These are phyloP conservation scores for Holacanthus passer DNA, from an alignment of 2,113 vertebrate species.

Conservation along the genomic window DNA sequence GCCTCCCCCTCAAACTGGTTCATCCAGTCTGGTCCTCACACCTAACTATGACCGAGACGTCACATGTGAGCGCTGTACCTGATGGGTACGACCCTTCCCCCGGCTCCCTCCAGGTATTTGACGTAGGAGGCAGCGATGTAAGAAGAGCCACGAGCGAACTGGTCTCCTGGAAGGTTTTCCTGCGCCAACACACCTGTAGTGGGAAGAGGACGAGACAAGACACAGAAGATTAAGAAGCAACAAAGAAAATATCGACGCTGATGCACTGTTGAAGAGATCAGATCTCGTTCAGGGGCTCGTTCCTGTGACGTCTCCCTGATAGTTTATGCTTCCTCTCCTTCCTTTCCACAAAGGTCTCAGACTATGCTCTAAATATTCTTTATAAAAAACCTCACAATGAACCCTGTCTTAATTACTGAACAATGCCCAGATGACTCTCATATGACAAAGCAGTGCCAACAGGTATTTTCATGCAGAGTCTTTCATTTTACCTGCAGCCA, in stretches of 20 bases:
- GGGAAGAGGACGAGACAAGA: not conserved
- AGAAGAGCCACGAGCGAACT: slow-evolving; percentile 77
- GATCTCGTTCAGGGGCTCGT: not conserved
- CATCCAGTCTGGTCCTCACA: not conserved
- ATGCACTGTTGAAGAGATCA: no score
- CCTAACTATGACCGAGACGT: no score
- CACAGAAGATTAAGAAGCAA: not conserved
- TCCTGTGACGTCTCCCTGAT: not conserved
- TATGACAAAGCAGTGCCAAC: not conserved
- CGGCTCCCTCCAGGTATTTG: slow-evolving; percentile 85
- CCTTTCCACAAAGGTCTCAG: not conserved
- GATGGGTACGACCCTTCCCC: slow-evolving; percentile 85
- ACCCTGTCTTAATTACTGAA: not conserved
- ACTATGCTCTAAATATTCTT: no score
- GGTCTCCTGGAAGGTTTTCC: slow-evolving; percentile 76
- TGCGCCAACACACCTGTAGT: slow-evolving; percentile 84
- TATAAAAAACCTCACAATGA: not conserved
- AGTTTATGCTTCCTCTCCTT: no score
- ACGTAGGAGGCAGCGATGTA: slow-evolving; percentile 88
- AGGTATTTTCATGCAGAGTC: not conserved
- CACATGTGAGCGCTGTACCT: slow-evolving; percentile 60
- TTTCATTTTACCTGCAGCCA: not conserved
- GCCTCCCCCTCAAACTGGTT: no score
- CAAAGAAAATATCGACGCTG: not conserved
- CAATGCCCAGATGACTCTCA: not conserved